These are phyloP conservation scores for Crotophaga sulcirostris DNA, from an alignment of 2,113 vertebrate species.

Conservation along the genomic window DNA sequence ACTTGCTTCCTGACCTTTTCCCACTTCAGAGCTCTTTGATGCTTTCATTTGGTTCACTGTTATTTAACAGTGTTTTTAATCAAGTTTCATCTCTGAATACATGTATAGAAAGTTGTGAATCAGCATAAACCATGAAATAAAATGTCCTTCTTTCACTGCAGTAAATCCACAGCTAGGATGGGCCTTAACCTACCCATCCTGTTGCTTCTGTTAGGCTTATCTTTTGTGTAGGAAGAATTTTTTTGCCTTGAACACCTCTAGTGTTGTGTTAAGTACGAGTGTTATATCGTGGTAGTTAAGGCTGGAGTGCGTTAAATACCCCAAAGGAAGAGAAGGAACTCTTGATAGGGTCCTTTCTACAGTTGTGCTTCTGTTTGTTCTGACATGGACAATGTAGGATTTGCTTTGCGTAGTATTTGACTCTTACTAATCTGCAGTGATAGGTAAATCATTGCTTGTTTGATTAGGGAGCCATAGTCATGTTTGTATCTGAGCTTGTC, in stretches of 20 bases:
- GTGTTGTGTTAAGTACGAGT: neutral
- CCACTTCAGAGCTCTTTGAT: neutral
- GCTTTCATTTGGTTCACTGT: neutral
- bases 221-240: neutral
- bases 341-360: neutral
- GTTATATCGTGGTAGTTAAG: neutral
- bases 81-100: neutral
- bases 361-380: neutral
- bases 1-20: neutral
- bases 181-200: neutral
- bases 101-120: neutral
- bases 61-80: neutral
- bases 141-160: neutral
- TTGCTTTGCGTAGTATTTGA: neutral
- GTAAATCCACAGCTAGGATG: neutral
- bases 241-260: neutral
- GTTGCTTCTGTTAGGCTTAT: neutral
- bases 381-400: neutral
- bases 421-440: neutral
- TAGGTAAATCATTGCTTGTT: neutral
- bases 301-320: neutral
- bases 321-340: neutral
- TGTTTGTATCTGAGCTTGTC: neutral
- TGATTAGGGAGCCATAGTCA: neutral
- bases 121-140: neutral